Conservation (phyloP, 92 coral and sea anemone species). For the Epizoanthus scotinus region DNA sequence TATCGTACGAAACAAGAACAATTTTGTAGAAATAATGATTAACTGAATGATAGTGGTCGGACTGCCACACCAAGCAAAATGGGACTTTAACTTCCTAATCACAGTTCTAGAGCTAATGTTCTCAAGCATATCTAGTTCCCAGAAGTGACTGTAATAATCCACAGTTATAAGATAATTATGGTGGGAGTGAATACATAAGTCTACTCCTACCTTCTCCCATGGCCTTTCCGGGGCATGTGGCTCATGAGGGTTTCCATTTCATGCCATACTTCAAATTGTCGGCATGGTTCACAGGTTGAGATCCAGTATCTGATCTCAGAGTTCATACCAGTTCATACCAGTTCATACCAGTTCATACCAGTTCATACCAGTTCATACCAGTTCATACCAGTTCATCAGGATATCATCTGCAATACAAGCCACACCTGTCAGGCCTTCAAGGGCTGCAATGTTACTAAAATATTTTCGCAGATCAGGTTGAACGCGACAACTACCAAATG, state of each 20-base stretch:
- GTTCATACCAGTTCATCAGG: too few relatives aligned
- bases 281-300: constrained; percentile 47
- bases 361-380: too few relatives aligned
- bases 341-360: too few relatives aligned
- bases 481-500: too few relatives aligned
- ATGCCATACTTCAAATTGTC: constrained; percentile 28
- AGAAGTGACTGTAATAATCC: constrained; percentile 36
- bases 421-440: too few relatives aligned
- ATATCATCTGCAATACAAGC: too few relatives aligned
- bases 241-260: constrained; percentile 40
- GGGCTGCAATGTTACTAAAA: too few relatives aligned
- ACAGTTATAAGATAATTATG: constrained; percentile 31
- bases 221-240: constrained; percentile 39
- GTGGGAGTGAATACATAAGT: neutral
- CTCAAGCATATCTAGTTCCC: constrained; percentile 39
- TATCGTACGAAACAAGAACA: too few relatives aligned
- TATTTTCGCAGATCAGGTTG: too few relatives aligned
- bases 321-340: constrained; percentile 46
- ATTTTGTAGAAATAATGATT: too few relatives aligned
- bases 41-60: too few relatives aligned
- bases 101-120: constrained; percentile 28
- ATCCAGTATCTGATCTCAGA: constrained; percentile 49
- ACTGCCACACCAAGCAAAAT: constrained; percentile 27
- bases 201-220: constrained; percentile 33
- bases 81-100: constrained; percentile 33